Conservation (phyloP, 2,797 vertebrate genomes). For the Diglossa cyanea region DNA sequence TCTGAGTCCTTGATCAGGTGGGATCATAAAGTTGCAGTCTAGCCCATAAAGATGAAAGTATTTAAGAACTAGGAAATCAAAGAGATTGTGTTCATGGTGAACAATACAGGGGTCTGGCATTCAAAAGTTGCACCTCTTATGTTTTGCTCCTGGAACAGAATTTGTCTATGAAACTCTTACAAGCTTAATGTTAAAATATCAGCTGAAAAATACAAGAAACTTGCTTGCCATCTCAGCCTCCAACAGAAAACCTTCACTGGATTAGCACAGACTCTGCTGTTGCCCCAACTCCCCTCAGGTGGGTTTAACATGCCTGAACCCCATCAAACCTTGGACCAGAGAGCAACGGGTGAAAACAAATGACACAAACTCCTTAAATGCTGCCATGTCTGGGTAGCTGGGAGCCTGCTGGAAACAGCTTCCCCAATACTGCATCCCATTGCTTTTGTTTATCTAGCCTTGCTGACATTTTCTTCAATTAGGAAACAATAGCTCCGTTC, state of each 20-base stretch:
- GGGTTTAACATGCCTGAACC: not conserved
- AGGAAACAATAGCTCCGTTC: constrained; percentile 61
- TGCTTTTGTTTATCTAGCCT: constrained; percentile 52
- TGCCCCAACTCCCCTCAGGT: not conserved
- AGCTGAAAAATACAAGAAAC: not conserved
- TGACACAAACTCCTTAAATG: not conserved
- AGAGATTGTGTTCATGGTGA: not conserved
- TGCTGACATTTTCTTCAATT: constrained; percentile 56
- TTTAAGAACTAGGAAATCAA: not conserved
- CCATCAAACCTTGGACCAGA: not conserved
- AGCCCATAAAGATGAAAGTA: not conserved
- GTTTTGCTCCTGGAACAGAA: not conserved
- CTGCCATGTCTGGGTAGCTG: not conserved
- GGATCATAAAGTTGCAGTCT: not conserved
- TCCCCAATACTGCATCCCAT: constrained; percentile 3
- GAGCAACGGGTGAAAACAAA: not conserved
- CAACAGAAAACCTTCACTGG: not conserved
- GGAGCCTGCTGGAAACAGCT: not conserved
- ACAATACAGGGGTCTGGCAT: not conserved
- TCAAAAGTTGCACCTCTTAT: not conserved
- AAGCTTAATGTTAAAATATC: not conserved
- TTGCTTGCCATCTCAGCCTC: not conserved
- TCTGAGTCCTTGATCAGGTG: not conserved
- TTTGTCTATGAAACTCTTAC: not conserved
- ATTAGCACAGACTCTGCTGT: not conserved